phyloP scores from a whole-genome alignment of 2,113 vertebrate genomes.

The Etheostoma cragini region DNA sequence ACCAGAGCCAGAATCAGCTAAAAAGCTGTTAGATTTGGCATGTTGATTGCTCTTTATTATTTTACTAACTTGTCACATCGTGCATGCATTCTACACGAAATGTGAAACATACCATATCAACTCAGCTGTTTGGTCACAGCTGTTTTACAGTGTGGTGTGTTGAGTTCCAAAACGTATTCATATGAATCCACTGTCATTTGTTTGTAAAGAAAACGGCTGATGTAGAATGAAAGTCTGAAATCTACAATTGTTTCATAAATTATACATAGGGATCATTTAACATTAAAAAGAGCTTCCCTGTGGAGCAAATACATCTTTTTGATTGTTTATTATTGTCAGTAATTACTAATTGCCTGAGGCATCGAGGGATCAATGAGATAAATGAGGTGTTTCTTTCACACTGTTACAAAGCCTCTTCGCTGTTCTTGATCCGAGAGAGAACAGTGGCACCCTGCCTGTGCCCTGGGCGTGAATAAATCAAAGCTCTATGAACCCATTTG shows the following conservation, averaged over 20 bases:
- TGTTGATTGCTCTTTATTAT: neutral
- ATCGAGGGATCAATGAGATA: neutral
- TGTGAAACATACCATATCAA: neutral
- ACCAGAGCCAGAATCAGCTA: too few relatives aligned
- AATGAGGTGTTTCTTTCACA: neutral
- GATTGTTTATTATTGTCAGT: neutral
- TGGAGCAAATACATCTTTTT: neutral
- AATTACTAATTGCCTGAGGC: neutral
- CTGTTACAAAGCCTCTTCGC: neutral
- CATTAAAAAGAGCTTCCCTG: neutral
- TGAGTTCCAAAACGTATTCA: neutral
- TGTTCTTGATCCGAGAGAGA: neutral
- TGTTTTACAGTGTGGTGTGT: neutral
- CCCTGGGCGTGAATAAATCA: neutral
- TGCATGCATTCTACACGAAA: neutral
- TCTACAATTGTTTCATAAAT: neutral
- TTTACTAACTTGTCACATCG: neutral
- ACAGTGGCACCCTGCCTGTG: neutral
- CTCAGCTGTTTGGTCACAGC: neutral
- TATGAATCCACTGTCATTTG: neutral
- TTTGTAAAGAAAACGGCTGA: neutral
- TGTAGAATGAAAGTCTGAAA: neutral
- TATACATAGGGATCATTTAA: neutral
- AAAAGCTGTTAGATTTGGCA: neutral
- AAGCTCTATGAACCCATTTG: neutral